Conservation (phyloP, 2,113 vertebrate genomes). For the Chauna torquata region DNA sequence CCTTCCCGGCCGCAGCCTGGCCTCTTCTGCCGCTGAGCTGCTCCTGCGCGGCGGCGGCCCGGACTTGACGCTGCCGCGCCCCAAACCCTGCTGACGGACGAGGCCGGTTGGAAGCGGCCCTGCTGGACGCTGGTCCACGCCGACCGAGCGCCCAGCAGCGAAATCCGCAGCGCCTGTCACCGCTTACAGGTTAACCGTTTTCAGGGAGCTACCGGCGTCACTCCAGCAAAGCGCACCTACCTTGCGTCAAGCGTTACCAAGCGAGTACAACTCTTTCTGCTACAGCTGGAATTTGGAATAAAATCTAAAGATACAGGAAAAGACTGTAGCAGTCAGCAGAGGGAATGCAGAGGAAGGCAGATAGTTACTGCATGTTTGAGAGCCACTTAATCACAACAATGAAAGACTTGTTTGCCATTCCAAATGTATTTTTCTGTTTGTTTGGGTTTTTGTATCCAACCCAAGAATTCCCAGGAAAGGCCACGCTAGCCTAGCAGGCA, state of each 20-base stretch:
- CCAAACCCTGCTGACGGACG: too few species aligned
- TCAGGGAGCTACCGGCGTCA: too few species aligned
- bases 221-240: background rate
- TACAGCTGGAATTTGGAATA: background rate
- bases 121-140: background rate
- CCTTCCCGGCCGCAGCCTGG: too few species aligned
- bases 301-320: background rate
- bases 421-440: background rate
- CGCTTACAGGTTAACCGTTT: background rate
- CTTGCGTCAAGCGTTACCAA: too few species aligned
- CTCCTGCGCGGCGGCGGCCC: too few species aligned
- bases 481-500: background rate
- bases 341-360: background rate
- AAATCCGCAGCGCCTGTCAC: background rate
- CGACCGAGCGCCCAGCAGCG: rapidly evolving
- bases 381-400: background rate
- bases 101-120: too few species aligned
- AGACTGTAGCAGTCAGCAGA: background rate
- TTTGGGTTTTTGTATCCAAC: background rate
- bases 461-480: background rate
- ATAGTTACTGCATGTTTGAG: background rate
- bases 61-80: too few species aligned
- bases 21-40: background rate
- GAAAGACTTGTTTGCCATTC: background rate
- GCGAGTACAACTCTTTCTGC: too few species aligned